Conservation (phyloP, 35 echinoderm and acorn worm genomes). For the Apostichopus japonicus region DNA sequence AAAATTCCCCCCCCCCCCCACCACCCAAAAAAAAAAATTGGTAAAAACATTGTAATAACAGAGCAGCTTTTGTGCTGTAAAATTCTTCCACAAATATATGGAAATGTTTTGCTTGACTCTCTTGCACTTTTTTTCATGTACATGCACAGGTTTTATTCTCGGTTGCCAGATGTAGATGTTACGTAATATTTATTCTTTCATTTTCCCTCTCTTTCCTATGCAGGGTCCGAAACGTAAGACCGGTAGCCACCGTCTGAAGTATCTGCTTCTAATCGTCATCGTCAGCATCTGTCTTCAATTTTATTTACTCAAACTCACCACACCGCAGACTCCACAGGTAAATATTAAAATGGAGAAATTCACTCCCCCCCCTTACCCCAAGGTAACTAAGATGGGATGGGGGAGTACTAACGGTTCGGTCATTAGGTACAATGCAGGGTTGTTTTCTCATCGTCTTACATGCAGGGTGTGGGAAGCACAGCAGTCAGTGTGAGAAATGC, state of each 20-base stretch:
- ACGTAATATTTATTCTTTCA: no score
- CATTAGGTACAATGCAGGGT: background rate
- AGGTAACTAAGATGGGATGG: background rate
- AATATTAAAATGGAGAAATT: background rate
- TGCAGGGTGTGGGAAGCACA: background rate
- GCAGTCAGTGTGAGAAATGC: no score
- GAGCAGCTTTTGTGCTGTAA: no score
- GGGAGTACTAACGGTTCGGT: no score
- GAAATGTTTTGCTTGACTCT: no score
- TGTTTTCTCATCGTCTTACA: background rate
- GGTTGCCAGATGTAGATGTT: no score
- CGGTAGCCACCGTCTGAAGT: slow-evolving; percentile 7
- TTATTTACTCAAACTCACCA: slow-evolving; percentile 2
- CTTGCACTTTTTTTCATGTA: no score
- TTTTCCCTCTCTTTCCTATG: background rate
- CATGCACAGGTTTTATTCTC: no score
- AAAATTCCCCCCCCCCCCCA: no score
- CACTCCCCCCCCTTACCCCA: background rate
- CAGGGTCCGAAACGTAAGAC: background rate
- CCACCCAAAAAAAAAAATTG: no score
- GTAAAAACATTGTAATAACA: no score
- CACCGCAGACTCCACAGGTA: slow-evolving; percentile 10
- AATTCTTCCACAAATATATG: no score
- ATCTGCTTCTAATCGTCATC: background rate
- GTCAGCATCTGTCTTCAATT: background rate